Evolutionary conservation across 1,140 invertebrate genomes (phyloP), one percentile per base, ranked within the genome.

Genomic region (Gonioctena quinquepunctata): DNA sequence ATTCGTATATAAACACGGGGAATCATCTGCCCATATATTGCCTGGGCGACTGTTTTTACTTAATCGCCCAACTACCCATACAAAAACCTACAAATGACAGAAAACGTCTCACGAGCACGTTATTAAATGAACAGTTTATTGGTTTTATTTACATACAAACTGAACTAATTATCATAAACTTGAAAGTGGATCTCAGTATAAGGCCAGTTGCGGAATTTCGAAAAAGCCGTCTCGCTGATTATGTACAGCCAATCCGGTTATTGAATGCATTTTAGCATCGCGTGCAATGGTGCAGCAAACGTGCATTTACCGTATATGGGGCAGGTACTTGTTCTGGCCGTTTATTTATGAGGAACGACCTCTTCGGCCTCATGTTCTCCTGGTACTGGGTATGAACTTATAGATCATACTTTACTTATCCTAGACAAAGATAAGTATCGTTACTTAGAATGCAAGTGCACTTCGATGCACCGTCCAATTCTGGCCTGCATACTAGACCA

Each of bases 341-440:
- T 42, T 2, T 42, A 21, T 59, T 57, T n/a, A n/a, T n/a, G n/a
- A 28, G 23, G 27, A 26, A n/a, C 1, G 25, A 76, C 71, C 73
- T 64, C 59, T 33, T 68, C 6, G 5, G 6, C n/a, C 13, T 66
- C 52, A 68, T 81, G 77, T 8, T 61, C n/a, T 68, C 80, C 79
- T 81, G 77, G 21, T 78, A 72, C 27, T n/a, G 72, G 66, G 80
- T 81, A 81, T 76, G 80, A 80, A 81, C 71, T 70, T 73, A 77
- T 75, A 79, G 79, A 80, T 79, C 80, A 80, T 70, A 70, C 62
- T 70, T 18, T 70, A 23, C 21, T 13, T 54, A 54, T 64, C 61
- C 48, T 57, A 59, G 63, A 49, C 49, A 23, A 52, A 16, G 26
- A 49, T 50, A 65, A 48, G 33, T 57, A 42, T 57, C 8, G 26